phyloP scores from a whole-genome alignment of 2,797 vertebrate genomes.

The Rhincodon typus region DNA sequence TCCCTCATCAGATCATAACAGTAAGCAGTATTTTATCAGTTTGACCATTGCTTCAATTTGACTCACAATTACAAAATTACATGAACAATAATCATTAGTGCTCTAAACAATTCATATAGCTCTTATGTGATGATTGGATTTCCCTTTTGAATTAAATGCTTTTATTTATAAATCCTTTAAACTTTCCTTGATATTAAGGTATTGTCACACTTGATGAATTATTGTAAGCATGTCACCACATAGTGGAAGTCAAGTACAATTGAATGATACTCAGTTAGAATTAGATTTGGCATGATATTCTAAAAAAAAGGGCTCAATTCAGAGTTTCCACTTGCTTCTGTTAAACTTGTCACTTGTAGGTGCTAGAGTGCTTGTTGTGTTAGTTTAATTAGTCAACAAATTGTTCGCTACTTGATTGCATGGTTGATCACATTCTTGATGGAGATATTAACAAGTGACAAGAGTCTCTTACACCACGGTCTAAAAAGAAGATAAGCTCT shows the following conservation, averaged over 20 bases:
- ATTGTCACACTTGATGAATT: conserved; percentile 79
- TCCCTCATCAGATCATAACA: no score
- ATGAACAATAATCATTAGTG: conserved; percentile 28
- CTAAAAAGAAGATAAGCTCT: conserved; percentile 76
- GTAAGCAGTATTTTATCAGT: not conserved
- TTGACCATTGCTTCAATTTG: conserved; percentile 33
- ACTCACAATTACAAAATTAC: conserved; percentile 30
- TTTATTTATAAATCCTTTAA: conserved; percentile 38
- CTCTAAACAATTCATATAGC: conserved; percentile 18
- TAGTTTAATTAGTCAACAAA: conserved; percentile 92
- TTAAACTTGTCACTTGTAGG: conserved; percentile 85
- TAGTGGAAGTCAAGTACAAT: conserved; percentile 91
- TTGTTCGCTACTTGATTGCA: conserved; percentile 73
- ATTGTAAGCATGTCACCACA: conserved; percentile 83
- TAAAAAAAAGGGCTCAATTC: conserved; percentile 87
- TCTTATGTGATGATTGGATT: conserved; percentile 33
- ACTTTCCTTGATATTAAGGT: conserved; percentile 69
- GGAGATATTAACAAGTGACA: conserved; percentile 77
- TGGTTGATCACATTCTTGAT: conserved; percentile 79
- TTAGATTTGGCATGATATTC: conserved; percentile 95
- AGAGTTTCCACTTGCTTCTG: conserved; percentile 87
- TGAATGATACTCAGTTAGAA: conserved; percentile 97
- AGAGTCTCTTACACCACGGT: conserved; percentile 76
- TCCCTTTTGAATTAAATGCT: conserved; percentile 38
- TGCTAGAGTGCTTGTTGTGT: conserved; percentile 81